Conservation (phyloP, 2,888 invertebrate genomes). For the Thyatira batis region DNA sequence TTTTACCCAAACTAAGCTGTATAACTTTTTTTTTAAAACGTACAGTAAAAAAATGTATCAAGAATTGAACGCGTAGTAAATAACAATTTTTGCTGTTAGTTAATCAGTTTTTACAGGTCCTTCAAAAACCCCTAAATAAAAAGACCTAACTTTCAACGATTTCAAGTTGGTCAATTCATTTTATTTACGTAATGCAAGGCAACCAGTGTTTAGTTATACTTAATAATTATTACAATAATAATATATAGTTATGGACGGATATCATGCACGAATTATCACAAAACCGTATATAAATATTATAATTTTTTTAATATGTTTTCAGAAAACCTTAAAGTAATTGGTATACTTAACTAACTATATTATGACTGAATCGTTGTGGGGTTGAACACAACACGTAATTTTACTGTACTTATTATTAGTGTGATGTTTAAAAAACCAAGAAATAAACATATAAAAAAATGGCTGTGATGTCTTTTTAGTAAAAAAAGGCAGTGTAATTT, state of each 20-base stretch:
- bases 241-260: constrained; percentile 44
- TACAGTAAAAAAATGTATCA: too few species aligned
- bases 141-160: constrained; percentile 15
- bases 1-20: background rate
- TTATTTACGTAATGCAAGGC: constrained; percentile 75
- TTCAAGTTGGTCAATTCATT: constrained; percentile 31
- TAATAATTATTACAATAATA: constrained; percentile 34
- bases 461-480: constrained; percentile 17
- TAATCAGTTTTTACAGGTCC: constrained; percentile 8
- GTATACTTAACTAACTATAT: constrained; percentile 42
- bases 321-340: constrained; percentile 11
- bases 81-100: too few species aligned
- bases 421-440: constrained; percentile 13
- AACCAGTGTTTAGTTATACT: constrained; percentile 53
- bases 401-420: constrained; percentile 14
- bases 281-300: constrained; percentile 20
- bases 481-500: constrained; percentile 15
- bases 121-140: constrained; percentile 27
- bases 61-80: too few species aligned
- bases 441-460: constrained; percentile 10
- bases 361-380: constrained; percentile 67
- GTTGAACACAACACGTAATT: constrained; percentile 45
- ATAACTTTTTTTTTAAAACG: background rate
- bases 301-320: constrained; percentile 25
- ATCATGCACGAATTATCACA: constrained; percentile 65